Base-by-base conservation (phyloP, 2,797 vertebrate genomes). In the Sus cebifrons region DNA sequence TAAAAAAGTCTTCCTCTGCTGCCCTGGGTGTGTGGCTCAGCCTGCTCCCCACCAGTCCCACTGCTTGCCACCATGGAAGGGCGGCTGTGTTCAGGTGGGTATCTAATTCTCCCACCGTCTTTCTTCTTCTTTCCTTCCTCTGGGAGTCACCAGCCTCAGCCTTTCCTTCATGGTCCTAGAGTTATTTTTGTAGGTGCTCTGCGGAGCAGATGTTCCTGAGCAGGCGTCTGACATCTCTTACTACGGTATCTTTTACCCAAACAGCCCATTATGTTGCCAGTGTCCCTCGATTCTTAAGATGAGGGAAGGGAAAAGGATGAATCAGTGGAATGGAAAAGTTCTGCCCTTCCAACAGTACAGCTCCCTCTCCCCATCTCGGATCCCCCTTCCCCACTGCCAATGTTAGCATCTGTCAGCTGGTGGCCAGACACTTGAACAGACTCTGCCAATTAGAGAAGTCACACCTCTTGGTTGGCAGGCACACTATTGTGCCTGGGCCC, bases 371-470 rank as follows among this genome's bases (percentile, higher is more conserved):
- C 27, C 17, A 21, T 18, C 64, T 44, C 49, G 65, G 73, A 23
- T 21, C 25, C 32, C 68, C 49, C 54, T 79, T 79, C 52, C 73
- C 70, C 32, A 17, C 64, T 82, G 86, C 14, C 5, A 89, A 94
- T 92, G 87, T 3, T 67, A 91, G 60, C n/a, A 1, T 64, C 94
- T 97, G 93, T 92, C 96, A 97, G 89, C 74, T 52, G 85, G 94
- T n/a, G 89, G 60, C 20, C 29, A 97, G 96, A 97, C 71, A 65
- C 77, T 95, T 36, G 89, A 96, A 82, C 44, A 96, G 95, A 96
- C 97, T 97, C 96, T 94, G 77, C 92, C 94, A 95, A 96, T 96
- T 96, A 97, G 40, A 56, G 88, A 96, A 89, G 56, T 96, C 97
- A 91, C 74, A 89, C 56, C 32, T 96, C 86, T 88, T 49, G 54